A percentile compares a stretch with the other conserved stretches of the same genome.
These are phyloP conservation scores for Nothocercus nigrocapillus DNA, from an alignment of 2,113 vertebrate genomes.

Conservation along the genomic window DNA sequence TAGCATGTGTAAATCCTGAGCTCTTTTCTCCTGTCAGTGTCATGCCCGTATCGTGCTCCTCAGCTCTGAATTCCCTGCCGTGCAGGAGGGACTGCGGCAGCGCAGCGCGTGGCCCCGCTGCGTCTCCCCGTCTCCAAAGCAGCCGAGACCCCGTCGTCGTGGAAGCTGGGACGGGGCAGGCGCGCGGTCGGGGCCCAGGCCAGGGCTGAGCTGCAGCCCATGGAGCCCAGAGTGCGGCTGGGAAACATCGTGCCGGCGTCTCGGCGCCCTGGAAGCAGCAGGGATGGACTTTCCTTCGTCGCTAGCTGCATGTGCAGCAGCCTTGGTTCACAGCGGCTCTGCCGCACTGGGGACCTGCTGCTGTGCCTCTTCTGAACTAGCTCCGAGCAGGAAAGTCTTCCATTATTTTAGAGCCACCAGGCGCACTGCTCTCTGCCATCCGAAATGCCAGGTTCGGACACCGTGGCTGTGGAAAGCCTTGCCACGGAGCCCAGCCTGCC, in stretches of 20 bases:
- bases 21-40: not conserved
- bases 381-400: not conserved
- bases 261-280: not conserved
- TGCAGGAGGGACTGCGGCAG: not conserved
- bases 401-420: not conserved
- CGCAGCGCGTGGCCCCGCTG: not conserved
- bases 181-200: not conserved
- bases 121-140: not conserved
- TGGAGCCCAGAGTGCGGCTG: not conserved
- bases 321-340: not conserved
- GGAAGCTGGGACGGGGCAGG: not conserved
- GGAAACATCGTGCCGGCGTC: not conserved
- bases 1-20: no score
- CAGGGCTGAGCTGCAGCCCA: not conserved
- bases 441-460: not conserved
- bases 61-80: not conserved
- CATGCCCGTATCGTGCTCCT: not conserved
- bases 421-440: not conserved
- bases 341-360: not conserved
- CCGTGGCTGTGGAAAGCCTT: not conserved
- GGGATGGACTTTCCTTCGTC: not conserved
- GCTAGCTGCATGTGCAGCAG: not conserved
- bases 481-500: not conserved
- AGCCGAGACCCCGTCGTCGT: not conserved
- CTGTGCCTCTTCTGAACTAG: not conserved